Evolutionary conservation across 1,140 invertebrate genomes (phyloP), one percentile per base, ranked within the genome.

Genomic region (Dysdera silvatica): DNA sequence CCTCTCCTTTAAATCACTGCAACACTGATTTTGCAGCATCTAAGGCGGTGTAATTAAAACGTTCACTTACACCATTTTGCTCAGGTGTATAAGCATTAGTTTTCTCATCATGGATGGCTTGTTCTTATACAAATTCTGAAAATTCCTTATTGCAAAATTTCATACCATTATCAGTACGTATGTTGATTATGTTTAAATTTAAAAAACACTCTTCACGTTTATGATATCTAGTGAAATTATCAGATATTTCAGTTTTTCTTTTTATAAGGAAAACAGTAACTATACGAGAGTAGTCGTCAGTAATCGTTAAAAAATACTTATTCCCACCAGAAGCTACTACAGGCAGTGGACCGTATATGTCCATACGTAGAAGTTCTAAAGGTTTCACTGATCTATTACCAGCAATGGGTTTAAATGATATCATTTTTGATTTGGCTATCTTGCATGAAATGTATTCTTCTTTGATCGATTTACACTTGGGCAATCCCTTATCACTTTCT

Each of bases 41-140:
- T 37, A 51, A 24, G 20, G 33, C 32, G n/a, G 57, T 51, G 28
- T 20, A 26, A 40, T 51, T 65, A 35, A 31, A 49, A 0, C 72
- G 40, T 40, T 79, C 75, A 2, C 70, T 66, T 2, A 70, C 57
- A 1, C 75, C 74, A 67, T 78, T 77, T 43, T 72, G 74, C 66
- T 78, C 65, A 0, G 74, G 71, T 12, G 69, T 72, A 54, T 74
- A 70, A 1, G 72, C 62, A 16, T 71, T 68, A 8, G 73, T 72
- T 23, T 61, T 52, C 45, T 75, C 64, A 49, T 16, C 12, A 7
- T 47, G 12, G 10, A 70, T 68, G 6, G 64, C 64, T 20, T 65
- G 3, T 6, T 45, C 14, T 32, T 37, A 32, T 24, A 71, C 56
- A 35, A 48, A 67, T 0, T 48, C 37, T 12, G 26, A 3, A 33